A percentile compares a stretch with the other conserved stretches of the same genome.
Evolutionary conservation across 2,113 vertebrate species (phyloP).

Genomic region (Rhizomys pruinosus): DNA sequence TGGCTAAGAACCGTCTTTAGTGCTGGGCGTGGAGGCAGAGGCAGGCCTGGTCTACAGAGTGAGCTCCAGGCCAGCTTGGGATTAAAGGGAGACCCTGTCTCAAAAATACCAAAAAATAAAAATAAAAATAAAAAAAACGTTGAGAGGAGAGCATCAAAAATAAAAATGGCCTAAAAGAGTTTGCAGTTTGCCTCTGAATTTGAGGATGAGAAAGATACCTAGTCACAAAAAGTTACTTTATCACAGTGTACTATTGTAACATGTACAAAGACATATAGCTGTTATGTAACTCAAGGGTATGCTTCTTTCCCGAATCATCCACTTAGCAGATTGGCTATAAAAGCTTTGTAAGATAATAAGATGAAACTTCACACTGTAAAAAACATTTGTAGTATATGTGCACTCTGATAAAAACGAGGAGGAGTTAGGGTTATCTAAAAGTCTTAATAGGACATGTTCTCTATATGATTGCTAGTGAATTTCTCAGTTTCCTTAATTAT

Average conservation of each 20-base stretch:
- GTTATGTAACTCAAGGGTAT: neutral
- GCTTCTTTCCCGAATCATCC: slow-evolving; percentile 47
- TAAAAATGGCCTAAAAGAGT: slow-evolving; percentile 78
- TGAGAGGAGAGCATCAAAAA: slow-evolving; percentile 65
- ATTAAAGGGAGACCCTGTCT: too few species aligned
- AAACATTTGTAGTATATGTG: slow-evolving; percentile 8
- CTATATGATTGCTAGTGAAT: slow-evolving; percentile 1
- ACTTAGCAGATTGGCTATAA: neutral
- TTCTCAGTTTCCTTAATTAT: slow-evolving; percentile 50
- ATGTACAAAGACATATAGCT: neutral
- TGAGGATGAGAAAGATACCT: slow-evolving; percentile 50
- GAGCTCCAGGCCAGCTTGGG: too few species aligned
- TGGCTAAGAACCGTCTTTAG: too few species aligned
- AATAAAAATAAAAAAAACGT: too few species aligned
- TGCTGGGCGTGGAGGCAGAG: too few species aligned
- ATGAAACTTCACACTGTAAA: slow-evolving; percentile 23
- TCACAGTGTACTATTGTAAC: neutral
- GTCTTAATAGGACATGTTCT: slow-evolving; percentile 40
- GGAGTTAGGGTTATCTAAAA: slow-evolving; percentile 45
- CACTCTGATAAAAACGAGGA: slow-evolving; percentile 57
- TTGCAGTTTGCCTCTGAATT: slow-evolving; percentile 76
- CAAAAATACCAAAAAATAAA: too few species aligned
- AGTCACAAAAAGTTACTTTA: too few species aligned
- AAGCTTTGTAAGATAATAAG: slow-evolving; percentile 45
- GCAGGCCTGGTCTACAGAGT: too few species aligned